phyloP scores from a whole-genome alignment of 2,888 invertebrate species.

The Andrena bicolor region DNA sequence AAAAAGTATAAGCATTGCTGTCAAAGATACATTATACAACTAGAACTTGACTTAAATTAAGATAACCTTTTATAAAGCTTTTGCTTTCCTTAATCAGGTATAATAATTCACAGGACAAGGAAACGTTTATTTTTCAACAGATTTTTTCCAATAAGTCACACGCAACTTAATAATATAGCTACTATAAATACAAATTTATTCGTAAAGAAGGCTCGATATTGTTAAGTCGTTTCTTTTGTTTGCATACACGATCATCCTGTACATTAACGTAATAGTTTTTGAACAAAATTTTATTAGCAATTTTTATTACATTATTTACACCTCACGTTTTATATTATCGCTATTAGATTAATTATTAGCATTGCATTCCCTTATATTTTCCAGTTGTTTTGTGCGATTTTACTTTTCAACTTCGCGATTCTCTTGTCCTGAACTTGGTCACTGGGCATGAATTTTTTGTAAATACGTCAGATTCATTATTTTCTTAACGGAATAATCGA shows the following conservation, averaged over 20 bases:
- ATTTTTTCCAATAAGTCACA: neutral
- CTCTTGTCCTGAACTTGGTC: neutral
- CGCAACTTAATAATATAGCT: neutral
- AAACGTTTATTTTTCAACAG: neutral
- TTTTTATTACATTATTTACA: slow-evolving; percentile 6
- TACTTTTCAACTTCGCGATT: neutral
- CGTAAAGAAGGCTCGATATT: neutral
- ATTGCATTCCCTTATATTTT: neutral
- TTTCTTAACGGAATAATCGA: too few relatives aligned
- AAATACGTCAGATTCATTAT: slow-evolving; percentile 17
- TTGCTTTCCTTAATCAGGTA: slow-evolving; percentile 12
- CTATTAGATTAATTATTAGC: neutral
- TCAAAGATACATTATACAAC: neutral
- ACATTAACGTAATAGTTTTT: neutral
- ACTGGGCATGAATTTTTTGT: slow-evolving; percentile 7
- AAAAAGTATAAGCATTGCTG: neutral
- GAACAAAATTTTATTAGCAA: neutral
- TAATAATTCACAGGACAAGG: slow-evolving; percentile 5
- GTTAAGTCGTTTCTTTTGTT: neutral
- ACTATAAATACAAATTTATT: neutral
- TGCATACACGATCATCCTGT: neutral
- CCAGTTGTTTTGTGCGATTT: too few relatives aligned
- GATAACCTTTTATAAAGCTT: slow-evolving; percentile 22
- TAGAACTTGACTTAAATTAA: neutral
- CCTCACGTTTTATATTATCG: neutral